Evolutionary conservation across 2,797 vertebrate genomes (phyloP), one percentile per base, ranked within the genome.

Genomic region (Apodemus agrarius): DNA sequence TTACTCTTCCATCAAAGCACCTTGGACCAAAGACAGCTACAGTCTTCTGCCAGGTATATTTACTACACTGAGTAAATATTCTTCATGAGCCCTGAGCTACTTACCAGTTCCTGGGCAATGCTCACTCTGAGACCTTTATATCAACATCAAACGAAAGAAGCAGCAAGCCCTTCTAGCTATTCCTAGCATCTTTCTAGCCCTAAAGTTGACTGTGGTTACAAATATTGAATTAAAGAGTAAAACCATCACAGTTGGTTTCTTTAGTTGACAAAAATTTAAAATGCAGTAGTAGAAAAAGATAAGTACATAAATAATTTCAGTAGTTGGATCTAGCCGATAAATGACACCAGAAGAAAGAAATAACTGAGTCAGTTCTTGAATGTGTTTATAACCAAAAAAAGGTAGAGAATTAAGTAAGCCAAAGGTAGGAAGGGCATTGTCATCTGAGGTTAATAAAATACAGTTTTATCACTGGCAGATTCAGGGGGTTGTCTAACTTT

Each of bases 401-500:
- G 79, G 91, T 72, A 97, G 78, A 97, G 78, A 96, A 97, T 91
- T 94, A 96, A 97, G 93, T 86, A 54, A 49, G 31, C 54, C 6
- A 6, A 96, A 91, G 78, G 74, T 52, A 85, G 57, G 22, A 65
- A 90, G 78, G 12, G 96, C 96, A 79, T 54, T 43, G 22, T 97
- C 63, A 96, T 54, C 61, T 43, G 29, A 97, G 22, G 19, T 2
- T 98, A 89, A 94, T 80, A 61, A 46, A 95, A 96, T 54, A 26
- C 8, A 92, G 24, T 93, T 89, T 37, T 13, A 93, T 61, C 31
- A 59, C 67, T 61, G 14, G 17, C 75, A 61, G 87, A 78, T 22
- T 11, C 65, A 96, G 54, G 75, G 10, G 61, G 65, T 94, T 13
- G 9, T 13, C 84, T 86, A 93, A 86, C 82, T 97, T 98, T 97